phyloP scores from a whole-genome alignment of 53 echinoderm and acorn worm species.

The Echinarachnius parma region DNA sequence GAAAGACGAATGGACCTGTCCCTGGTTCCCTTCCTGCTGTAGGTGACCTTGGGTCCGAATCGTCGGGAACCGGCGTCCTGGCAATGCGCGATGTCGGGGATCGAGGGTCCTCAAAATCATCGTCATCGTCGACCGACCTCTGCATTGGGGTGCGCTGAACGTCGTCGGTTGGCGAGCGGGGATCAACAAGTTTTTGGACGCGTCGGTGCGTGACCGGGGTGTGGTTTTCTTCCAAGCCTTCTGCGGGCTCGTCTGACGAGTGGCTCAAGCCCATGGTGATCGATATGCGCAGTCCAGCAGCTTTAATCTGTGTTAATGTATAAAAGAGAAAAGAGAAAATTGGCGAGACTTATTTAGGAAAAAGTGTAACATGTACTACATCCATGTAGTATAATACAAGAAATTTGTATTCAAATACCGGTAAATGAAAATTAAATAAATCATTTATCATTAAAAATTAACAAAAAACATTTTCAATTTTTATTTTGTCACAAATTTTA shows the following conservation, averaged over 20 bases:
- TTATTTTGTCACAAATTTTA: no score
- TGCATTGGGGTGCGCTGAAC: conserved; percentile 83
- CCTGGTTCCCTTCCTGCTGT: conserved; percentile 61
- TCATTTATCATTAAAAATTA: no score
- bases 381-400: no score
- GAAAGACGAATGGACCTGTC: conserved; percentile 49
- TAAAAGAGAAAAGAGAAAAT: no score
- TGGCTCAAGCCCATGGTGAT: conserved; percentile 86
- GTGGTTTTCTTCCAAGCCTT: conserved; percentile 37
- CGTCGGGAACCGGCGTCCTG: conserved; percentile 71
- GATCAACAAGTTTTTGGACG: conserved; percentile 65
- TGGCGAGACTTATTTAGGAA: no score
- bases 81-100: conserved; percentile 64
- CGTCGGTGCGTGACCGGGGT: conserved; percentile 65
- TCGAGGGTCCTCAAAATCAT: conserved; percentile 69
- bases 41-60: conserved; percentile 84
- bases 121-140: conserved; percentile 1
- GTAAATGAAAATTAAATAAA: no score
- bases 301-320: no score
- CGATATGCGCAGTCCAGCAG: no score
- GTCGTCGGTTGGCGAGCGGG: conserved; percentile 80
- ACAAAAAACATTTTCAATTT: no score
- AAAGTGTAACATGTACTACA: no score
- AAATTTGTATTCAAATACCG: no score
- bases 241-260: conserved; percentile 7